Conservation (phyloP, 2,888 invertebrate genomes). For the Anthoptus insignis region DNA sequence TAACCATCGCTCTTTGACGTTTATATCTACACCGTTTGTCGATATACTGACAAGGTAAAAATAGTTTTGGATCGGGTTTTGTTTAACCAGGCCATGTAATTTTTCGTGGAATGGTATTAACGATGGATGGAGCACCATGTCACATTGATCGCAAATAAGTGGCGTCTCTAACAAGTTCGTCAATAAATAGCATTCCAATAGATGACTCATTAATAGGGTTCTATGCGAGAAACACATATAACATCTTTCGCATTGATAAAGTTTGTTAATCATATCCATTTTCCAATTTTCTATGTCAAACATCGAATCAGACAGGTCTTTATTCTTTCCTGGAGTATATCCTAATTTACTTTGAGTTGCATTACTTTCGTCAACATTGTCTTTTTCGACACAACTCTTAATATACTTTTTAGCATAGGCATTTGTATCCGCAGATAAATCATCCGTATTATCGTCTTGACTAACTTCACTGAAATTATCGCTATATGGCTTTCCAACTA, state of each 20-base stretch:
- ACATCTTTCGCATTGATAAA: slow-evolving; percentile 22
- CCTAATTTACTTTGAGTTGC: neutral
- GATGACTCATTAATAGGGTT: neutral
- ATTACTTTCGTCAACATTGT: neutral
- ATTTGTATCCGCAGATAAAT: neutral
- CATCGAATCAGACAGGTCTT: neutral
- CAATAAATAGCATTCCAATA: neutral
- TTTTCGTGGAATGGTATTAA: slow-evolving; percentile 5
- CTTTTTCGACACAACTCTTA: neutral
- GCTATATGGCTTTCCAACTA: neutral
- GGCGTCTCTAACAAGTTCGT: neutral
- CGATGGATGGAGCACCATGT: slow-evolving; percentile 10
- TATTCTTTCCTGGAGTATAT: neutral
- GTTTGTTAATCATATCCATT: slow-evolving; percentile 4
- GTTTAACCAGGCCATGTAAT: neutral
- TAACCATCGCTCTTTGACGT: slow-evolving; percentile 25
- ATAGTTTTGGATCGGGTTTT: neutral
- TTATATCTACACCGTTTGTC: neutral
- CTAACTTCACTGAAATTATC: slow-evolving; percentile 10
- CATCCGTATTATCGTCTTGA: neutral
- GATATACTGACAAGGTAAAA: slow-evolving; percentile 1
- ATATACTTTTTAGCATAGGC: slow-evolving; percentile 7
- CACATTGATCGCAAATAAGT: slow-evolving; percentile 10
- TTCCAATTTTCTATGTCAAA: neutral
- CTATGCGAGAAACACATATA: slow-evolving; percentile 16